Percentiles rank a stretch among this genome's conserved stretches.
phyloP scores from a whole-genome alignment of 1,140 invertebrate genomes.

The Stegodyphus mimosarum region DNA sequence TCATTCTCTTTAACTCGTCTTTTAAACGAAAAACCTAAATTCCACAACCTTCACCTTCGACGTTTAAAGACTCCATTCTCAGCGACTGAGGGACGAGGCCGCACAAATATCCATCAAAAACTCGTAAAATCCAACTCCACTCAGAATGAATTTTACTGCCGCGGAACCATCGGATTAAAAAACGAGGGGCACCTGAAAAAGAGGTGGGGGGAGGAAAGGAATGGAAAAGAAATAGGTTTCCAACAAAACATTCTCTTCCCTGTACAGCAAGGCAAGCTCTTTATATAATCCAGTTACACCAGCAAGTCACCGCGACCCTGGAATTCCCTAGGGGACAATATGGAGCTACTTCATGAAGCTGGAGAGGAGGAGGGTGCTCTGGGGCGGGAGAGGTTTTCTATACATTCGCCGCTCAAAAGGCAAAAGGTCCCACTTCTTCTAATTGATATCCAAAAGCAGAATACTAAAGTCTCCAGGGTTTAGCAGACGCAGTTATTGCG shows the following conservation, averaged over 20 bases:
- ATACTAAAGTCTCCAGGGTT: constrained; percentile 24
- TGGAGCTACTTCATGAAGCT: constrained; percentile 16
- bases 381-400: background rate
- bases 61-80: constrained; percentile 18
- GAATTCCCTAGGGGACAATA: constrained; percentile 31
- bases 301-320: constrained; percentile 34
- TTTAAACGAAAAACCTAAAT: no score
- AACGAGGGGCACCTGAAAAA: background rate
- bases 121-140: constrained; percentile 33
- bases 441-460: constrained; percentile 58
- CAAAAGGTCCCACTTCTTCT: constrained; percentile 57
- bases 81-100: background rate
- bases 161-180: constrained; percentile 40
- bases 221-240: no score
- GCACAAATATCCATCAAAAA: constrained; percentile 44
- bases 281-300: constrained; percentile 52
- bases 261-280: background rate
- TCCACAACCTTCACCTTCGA: constrained; percentile 1
- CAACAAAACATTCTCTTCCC: no score
- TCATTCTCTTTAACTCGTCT: no score
- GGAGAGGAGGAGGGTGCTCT: no score
- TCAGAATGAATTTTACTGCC: constrained; percentile 25
- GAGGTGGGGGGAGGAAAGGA: background rate
- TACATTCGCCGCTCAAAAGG: background rate
- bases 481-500: background rate